phyloP scores from a whole-genome alignment of 2,113 vertebrate genomes.

The Paedocypris sp. region DNA sequence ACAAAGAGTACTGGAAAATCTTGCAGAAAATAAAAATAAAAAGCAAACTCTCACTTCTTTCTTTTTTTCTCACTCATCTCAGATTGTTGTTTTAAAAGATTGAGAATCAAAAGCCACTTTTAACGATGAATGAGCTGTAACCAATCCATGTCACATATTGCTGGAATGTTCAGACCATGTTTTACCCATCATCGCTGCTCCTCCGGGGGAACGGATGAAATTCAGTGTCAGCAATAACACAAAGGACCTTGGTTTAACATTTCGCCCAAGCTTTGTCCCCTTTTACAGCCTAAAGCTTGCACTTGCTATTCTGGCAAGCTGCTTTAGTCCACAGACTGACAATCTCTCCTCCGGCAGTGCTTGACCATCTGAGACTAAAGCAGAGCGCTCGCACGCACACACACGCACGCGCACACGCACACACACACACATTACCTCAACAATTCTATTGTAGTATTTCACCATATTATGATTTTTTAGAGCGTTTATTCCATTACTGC shows the following conservation, averaged over 20 bases:
- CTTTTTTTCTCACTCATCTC: too few species aligned
- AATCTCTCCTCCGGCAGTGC: conserved; percentile 37
- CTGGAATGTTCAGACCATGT: conserved; percentile 28
- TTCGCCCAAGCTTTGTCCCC: conserved; percentile 31
- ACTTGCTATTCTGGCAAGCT: conserved; percentile 34
- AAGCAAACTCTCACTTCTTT: too few species aligned
- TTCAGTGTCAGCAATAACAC: conserved; percentile 52
- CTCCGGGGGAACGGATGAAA: conserved; percentile 40
- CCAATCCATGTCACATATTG: conserved; percentile 30
- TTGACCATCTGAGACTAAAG: conserved; percentile 46
- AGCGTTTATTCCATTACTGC: too few species aligned
- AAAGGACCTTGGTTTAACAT: conserved; percentile 56
- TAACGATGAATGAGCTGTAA: too few species aligned
- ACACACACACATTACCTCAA: conserved; percentile 11
- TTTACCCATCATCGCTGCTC: conserved; percentile 38
- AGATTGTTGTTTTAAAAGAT: background rate
- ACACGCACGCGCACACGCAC: background rate
- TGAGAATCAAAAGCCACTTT: too few species aligned
- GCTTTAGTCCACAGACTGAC: conserved; percentile 31
- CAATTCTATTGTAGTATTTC: too few species aligned
- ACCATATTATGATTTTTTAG: too few species aligned
- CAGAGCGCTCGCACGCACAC: background rate
- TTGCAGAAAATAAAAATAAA: too few species aligned
- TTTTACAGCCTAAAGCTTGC: conserved; percentile 38
- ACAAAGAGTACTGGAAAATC: too few species aligned